A percentile compares a stretch with the other conserved stretches of the same genome.
phyloP scores from a whole-genome alignment of 2,113 vertebrate genomes.

The Sinocyclocheilus rhinocerous region DNA sequence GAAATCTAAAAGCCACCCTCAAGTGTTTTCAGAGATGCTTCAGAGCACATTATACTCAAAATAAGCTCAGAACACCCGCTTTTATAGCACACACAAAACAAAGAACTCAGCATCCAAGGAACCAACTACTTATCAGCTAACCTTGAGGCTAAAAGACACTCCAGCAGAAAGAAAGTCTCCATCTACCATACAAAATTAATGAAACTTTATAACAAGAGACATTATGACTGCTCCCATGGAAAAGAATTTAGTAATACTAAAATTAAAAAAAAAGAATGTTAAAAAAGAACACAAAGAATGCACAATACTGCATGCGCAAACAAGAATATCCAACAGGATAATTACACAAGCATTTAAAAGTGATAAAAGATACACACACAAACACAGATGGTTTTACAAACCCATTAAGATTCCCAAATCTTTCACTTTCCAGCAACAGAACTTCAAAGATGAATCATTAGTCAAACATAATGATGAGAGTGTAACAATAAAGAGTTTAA shows the following conservation, averaged over 20 bases:
- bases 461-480: slow-evolving; percentile 16
- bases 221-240: not conserved
- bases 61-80: not conserved
- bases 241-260: not conserved
- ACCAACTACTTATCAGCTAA: not conserved
- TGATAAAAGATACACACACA: not conserved
- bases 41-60: not conserved
- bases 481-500: slow-evolving; percentile 13
- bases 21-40: not conserved
- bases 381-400: not conserved
- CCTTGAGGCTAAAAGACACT: not conserved
- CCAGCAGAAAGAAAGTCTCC: not conserved
- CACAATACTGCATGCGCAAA: not conserved
- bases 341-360: not conserved
- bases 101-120: not conserved
- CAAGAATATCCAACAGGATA: not conserved
- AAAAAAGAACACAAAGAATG: not conserved
- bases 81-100: not conserved
- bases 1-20: not conserved
- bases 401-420: slow-evolving; percentile 1
- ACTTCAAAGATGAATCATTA: slow-evolving; percentile 4
- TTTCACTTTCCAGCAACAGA: not conserved
- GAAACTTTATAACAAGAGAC: not conserved
- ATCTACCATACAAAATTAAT: not conserved
- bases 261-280: not conserved